These are phyloP conservation scores for Psittacara wagleri DNA, from an alignment of 2,113 vertebrate species.

Conservation along the genomic window DNA sequence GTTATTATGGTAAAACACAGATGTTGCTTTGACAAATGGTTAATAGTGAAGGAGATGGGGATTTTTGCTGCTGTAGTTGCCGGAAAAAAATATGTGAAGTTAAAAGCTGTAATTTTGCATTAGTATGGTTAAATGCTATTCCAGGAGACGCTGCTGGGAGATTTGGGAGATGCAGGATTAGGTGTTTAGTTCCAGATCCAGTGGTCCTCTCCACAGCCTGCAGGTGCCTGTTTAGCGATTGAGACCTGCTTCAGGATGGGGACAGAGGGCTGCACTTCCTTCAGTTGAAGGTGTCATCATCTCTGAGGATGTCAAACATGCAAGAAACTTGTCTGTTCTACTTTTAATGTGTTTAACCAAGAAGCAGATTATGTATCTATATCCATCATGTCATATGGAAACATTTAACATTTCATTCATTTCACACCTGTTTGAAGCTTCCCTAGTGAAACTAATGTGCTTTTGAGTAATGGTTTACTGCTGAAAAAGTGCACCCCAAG, in stretches of 20 bases:
- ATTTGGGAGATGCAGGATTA: too few species aligned
- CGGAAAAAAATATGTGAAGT: neutral
- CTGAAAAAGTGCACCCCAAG: neutral
- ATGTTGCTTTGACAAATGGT: neutral
- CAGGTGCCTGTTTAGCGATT: accelerated
- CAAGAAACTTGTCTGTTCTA: neutral
- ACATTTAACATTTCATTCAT: neutral
- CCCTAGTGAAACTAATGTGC: neutral
- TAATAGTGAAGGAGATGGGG: neutral
- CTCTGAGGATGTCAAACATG: accelerated
- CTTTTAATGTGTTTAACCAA: neutral
- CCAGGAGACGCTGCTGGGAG: neutral
- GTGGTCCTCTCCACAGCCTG: neutral
- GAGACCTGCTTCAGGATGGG: neutral
- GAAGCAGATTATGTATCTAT: neutral
- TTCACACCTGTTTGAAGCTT: neutral
- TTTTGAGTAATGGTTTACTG: neutral
- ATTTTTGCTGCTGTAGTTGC: neutral
- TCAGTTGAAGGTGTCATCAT: neutral
- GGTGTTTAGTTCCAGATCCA: neutral
- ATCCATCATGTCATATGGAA: neutral
- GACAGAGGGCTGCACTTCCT: neutral
- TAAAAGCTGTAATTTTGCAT: neutral
- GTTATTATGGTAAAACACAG: neutral
- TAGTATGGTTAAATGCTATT: neutral